These are phyloP conservation scores for Heptranchias perlo DNA, from an alignment of 2,113 vertebrate genomes.

Conservation along the genomic window DNA sequence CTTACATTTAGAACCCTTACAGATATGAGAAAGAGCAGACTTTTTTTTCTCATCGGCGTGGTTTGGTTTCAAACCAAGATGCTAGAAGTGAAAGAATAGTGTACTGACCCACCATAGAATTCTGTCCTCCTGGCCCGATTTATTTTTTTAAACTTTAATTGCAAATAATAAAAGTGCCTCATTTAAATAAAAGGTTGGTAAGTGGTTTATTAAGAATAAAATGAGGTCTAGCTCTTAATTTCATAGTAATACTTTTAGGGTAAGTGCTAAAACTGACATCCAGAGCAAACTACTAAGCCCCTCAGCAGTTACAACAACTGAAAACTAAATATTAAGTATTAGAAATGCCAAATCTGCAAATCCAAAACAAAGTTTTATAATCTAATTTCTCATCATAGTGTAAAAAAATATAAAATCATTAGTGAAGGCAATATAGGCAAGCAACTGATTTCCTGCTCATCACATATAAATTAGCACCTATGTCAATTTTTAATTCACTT, in stretches of 20 bases:
- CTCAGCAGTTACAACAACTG: not conserved
- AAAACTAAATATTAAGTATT: not conserved
- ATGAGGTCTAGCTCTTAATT: not conserved
- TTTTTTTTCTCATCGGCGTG: not conserved
- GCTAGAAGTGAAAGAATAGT: not conserved
- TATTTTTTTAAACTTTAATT: not conserved
- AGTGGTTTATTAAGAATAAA: not conserved
- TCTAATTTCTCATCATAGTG: not conserved
- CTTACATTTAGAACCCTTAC: not conserved
- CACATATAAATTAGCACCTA: not conserved
- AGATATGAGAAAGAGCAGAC: not conserved
- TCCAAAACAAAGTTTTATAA: not conserved
- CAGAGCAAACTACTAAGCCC: not conserved
- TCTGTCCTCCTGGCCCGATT: not conserved
- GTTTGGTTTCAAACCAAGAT: not conserved
- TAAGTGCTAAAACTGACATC: not conserved
- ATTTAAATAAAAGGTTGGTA: not conserved
- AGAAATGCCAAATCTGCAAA: not conserved
- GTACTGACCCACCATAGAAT: not conserved
- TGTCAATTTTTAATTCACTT: not conserved
- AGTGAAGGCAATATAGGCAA: not conserved
- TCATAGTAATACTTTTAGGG: not conserved
- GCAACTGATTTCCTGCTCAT: not conserved
- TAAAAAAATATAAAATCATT: not conserved
- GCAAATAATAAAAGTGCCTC: not conserved